A percentile compares a stretch with the other conserved stretches of the same genome.
Conservation (phyloP, 2,113 vertebrate species). For the Notothenia rossii region DNA sequence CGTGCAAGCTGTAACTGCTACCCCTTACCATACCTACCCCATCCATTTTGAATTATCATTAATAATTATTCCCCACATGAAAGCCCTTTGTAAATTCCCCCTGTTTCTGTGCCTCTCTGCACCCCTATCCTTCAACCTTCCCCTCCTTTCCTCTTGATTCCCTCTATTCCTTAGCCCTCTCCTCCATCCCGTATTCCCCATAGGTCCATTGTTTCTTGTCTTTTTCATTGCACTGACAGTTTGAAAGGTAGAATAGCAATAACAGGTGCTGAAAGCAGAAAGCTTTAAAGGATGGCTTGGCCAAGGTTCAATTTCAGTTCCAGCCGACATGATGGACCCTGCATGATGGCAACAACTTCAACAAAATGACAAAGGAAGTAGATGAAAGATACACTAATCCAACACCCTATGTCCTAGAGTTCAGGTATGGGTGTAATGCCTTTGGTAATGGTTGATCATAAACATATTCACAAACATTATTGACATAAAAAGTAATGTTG, state of each 20-base stretch:
- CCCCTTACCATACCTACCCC: constrained; percentile 1
- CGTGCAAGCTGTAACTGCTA: constrained; percentile 2
- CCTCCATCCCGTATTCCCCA: constrained; percentile 23
- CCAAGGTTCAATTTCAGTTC: constrained; percentile 21
- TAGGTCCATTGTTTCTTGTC: not conserved
- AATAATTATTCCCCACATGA: constrained; percentile 33
- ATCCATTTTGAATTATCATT: constrained; percentile 34
- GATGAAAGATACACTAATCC: not conserved
- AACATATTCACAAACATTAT: not conserved
- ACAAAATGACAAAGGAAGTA: constrained; percentile 6
- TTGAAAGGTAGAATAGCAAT: constrained; percentile 16
- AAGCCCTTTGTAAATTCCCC: constrained; percentile 12
- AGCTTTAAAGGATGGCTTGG: not conserved
- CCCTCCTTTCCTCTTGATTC: not conserved
- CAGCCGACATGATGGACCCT: constrained; percentile 5
- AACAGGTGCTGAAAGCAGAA: not conserved
- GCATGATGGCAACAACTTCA: constrained; percentile 16
- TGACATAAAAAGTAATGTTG: not conserved
- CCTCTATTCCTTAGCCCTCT: not conserved
- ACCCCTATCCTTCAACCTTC: not conserved
- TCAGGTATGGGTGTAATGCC: not conserved
- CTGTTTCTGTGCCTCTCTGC: not conserved
- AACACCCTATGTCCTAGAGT: not conserved
- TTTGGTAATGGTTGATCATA: not conserved
- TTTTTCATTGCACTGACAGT: constrained; percentile 21